Evolutionary conservation across 1,140 invertebrate species (phyloP).

Genomic region (Drosophila navojoa): DNA sequence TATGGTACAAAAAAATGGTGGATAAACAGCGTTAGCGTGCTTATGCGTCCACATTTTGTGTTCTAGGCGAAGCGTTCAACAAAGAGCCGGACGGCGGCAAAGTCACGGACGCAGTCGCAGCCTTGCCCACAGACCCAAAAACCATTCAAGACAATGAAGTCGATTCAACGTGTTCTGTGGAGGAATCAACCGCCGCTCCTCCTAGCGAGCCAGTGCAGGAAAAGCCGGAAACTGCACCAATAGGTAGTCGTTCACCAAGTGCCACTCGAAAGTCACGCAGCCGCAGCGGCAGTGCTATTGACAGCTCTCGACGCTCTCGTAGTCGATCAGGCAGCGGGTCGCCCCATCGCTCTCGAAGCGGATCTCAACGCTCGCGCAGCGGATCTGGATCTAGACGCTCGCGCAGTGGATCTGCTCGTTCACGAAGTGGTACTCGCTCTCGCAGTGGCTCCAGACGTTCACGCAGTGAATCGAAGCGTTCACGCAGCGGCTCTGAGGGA

Average conservation of each 20-base stretch:
- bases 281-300: slow-evolving; percentile 60
- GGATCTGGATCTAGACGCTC: slow-evolving; percentile 46
- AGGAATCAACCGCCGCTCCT: neutral
- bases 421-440: slow-evolving; percentile 81
- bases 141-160: slow-evolving; percentile 43
- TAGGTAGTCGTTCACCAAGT: slow-evolving; percentile 34
- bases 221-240: slow-evolving; percentile 59
- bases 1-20: slow-evolving; percentile 18
- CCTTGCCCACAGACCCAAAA: slow-evolving; percentile 5
- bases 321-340: slow-evolving; percentile 72
- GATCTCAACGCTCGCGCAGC: slow-evolving; percentile 69
- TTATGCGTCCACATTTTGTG: slow-evolving; percentile 31
- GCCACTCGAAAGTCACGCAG: slow-evolving; percentile 53
- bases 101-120: neutral
- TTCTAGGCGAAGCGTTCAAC: slow-evolving; percentile 16
- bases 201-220: slow-evolving; percentile 5
- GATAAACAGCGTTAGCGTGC: slow-evolving; percentile 26
- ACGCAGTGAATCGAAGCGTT: slow-evolving; percentile 65
- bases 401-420: slow-evolving; percentile 72
- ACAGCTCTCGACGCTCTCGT: slow-evolving; percentile 72
- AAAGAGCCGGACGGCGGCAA: slow-evolving; percentile 15
- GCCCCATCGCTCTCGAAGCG: slow-evolving; percentile 68
- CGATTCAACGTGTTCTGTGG: slow-evolving; percentile 30
- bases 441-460: slow-evolving; percentile 76
- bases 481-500: slow-evolving; percentile 74